phyloP scores from a whole-genome alignment of 2,113 vertebrate genomes.

The Colistium nudipinnis region DNA sequence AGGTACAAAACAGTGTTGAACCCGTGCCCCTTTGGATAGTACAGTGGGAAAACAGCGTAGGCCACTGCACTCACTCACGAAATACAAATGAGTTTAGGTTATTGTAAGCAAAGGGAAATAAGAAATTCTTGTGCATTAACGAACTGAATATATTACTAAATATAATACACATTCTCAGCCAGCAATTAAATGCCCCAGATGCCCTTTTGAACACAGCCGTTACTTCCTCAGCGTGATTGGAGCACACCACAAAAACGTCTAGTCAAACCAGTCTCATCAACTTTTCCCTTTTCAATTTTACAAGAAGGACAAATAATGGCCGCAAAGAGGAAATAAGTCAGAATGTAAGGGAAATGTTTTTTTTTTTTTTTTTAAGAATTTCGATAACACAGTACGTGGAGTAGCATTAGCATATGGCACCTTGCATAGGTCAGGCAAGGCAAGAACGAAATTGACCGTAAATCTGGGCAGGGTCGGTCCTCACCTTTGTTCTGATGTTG shows the following conservation, averaged over 20 bases:
- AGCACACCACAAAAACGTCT: not conserved
- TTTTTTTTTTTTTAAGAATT: not conserved
- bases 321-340: not conserved
- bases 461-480: slow-evolving; percentile 12
- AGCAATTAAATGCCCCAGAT: not conserved
- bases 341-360: not conserved
- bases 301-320: slow-evolving; percentile 10
- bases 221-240: not conserved
- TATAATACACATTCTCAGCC: no score
- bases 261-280: not conserved
- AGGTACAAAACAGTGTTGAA: slow-evolving; percentile 26
- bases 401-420: slow-evolving; percentile 20
- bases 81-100: not conserved
- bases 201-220: slow-evolving; percentile 17
- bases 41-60: not conserved
- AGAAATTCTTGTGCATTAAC: not conserved
- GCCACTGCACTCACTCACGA: not conserved
- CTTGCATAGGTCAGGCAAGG: slow-evolving; percentile 8
- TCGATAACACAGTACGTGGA: not conserved
- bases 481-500: slow-evolving; percentile 71
- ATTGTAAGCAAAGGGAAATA: no score
- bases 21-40: slow-evolving; percentile 15
- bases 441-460: slow-evolving; percentile 8
- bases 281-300: rapidly evolving
- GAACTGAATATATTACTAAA: not conserved